Percentiles rank a stretch among this genome's conserved stretches.
Conservation (phyloP, 2,888 invertebrate genomes). For the Agrotis clavis region DNA sequence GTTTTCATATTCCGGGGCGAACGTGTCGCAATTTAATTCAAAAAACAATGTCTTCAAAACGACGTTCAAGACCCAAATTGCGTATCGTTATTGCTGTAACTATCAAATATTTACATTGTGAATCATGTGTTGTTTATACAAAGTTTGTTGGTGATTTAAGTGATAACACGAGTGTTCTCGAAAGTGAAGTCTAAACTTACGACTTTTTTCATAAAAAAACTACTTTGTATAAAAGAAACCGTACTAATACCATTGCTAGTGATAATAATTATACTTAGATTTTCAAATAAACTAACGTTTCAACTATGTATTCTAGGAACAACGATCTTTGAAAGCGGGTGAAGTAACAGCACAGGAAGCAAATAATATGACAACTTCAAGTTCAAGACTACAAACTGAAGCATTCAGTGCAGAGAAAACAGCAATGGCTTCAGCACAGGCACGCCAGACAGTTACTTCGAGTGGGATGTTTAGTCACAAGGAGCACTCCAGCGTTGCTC, state of each 20-base stretch:
- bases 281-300: constrained; percentile 44
- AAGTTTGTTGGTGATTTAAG: constrained; percentile 74
- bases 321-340: constrained; percentile 95
- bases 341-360: constrained; percentile 96
- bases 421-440: constrained; percentile 94
- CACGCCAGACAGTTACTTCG: constrained; percentile 95
- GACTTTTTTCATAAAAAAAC: constrained; percentile 7
- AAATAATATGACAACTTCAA: constrained; percentile 95
- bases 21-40: constrained; percentile 74
- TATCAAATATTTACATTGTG: constrained; percentile 85
- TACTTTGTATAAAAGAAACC: neutral
- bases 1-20: constrained; percentile 80
- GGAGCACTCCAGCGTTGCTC: constrained; percentile 93
- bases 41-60: constrained; percentile 84
- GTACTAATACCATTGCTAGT: constrained; percentile 11
- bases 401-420: constrained; percentile 96
- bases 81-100: constrained; percentile 87
- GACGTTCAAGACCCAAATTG: constrained; percentile 87
- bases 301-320: constrained; percentile 92
- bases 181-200: constrained; percentile 36
- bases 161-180: constrained; percentile 77
- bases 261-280: constrained; percentile 14
- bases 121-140: constrained; percentile 77
- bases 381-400: constrained; percentile 96
- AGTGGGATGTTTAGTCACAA: constrained; percentile 95